Evolutionary conservation across 2,797 vertebrate species (phyloP).

Genomic region (Peromyscus eremicus): DNA sequence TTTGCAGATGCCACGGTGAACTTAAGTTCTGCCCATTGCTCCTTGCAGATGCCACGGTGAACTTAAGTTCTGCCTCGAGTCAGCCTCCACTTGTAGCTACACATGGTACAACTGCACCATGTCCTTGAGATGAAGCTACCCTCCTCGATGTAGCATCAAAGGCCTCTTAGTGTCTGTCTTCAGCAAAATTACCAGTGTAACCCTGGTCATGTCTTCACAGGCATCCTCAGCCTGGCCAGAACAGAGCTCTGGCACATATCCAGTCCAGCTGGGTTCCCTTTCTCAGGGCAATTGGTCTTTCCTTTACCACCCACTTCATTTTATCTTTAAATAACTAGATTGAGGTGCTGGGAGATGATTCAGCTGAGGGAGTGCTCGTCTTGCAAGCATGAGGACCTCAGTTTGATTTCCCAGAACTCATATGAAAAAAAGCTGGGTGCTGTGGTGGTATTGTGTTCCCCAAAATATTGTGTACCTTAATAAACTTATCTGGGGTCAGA

Average conservation of each 20-base stretch:
- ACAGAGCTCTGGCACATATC: not conserved
- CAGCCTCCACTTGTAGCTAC: not conserved
- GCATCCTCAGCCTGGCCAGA: not conserved
- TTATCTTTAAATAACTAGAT: not conserved
- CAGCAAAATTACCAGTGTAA: not conserved
- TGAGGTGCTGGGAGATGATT: not conserved
- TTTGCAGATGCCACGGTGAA: not conserved
- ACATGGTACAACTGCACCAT: not conserved
- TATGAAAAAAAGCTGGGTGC: not conserved
- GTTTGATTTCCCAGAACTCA: not conserved
- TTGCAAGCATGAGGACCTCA: not conserved
- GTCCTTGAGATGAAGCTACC: not conserved
- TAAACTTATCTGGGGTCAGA: no score
- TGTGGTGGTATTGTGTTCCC: no score
- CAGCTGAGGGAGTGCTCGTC: not conserved
- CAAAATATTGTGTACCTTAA: no score
- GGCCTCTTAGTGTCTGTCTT: not conserved
- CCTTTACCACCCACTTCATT: not conserved
- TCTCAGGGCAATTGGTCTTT: not conserved
- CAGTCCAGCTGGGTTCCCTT: not conserved
- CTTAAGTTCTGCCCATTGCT: no score
- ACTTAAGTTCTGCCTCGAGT: not conserved
- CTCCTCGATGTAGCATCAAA: not conserved
- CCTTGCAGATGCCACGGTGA: not conserved
- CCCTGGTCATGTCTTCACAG: not conserved